A percentile compares a stretch with the other conserved stretches of the same genome.
Conservation (phyloP, 1,140 invertebrate species). For the Lucilia sericata region DNA sequence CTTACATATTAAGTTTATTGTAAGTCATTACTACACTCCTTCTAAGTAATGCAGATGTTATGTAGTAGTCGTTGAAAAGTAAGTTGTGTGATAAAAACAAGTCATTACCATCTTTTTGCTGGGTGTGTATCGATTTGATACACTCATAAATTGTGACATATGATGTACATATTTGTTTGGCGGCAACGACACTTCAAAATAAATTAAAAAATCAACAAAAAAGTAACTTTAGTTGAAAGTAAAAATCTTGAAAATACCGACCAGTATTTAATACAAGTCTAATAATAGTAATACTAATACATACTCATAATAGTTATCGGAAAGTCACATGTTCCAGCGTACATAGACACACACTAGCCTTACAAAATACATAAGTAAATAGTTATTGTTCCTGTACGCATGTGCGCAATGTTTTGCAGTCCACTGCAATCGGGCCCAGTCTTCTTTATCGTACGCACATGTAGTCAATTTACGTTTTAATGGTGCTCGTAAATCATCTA, state of each 20-base stretch:
- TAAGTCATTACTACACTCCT: no score
- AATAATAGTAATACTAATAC: not conserved
- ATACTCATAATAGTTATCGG: not conserved
- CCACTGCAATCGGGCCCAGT: not conserved
- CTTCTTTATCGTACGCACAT: conserved; percentile 42
- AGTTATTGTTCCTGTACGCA: not conserved
- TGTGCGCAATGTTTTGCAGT: not conserved
- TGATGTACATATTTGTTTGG: not conserved
- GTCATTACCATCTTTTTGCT: no score
- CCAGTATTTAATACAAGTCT: not conserved
- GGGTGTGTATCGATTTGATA: not conserved
- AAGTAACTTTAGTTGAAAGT: not conserved
- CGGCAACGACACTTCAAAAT: not conserved
- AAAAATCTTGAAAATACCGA: not conserved
- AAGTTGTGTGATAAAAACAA: no score
- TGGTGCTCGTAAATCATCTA: conserved; percentile 50
- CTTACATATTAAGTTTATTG: no score
- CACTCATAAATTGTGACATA: conserved; percentile 7
- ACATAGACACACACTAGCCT: not conserved
- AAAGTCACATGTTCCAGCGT: not conserved
- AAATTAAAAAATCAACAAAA: not conserved
- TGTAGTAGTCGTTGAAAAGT: no score
- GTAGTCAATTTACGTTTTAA: conserved; percentile 48
- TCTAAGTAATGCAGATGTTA: no score
- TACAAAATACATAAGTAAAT: not conserved